Conservation (phyloP, 2,888 invertebrate genomes). For the Agrochola lychnidis region DNA sequence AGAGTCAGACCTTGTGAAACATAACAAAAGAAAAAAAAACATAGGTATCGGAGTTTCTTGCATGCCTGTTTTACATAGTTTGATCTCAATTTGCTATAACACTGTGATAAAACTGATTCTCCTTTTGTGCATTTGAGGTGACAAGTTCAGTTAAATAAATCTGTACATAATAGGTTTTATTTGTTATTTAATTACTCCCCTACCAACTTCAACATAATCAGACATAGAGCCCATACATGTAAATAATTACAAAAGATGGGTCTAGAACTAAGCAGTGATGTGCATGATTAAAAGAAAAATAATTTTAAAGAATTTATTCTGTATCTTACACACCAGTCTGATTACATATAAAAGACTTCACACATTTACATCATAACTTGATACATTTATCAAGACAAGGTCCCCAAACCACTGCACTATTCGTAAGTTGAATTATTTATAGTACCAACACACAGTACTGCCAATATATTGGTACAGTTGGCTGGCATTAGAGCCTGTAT, state of each 20-base stretch:
- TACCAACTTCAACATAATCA: background rate
- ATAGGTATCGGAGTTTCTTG: background rate
- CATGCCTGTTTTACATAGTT: background rate
- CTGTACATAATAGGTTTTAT: constrained; percentile 22
- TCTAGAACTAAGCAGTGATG: background rate
- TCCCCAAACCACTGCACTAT: background rate
- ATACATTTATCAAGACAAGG: constrained; percentile 15
- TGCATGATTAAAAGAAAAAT: constrained; percentile 12
- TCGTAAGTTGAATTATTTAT: background rate
- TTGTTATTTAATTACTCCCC: constrained; percentile 21
- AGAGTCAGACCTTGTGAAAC: background rate
- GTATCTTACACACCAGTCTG: constrained; percentile 32
- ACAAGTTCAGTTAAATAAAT: constrained; percentile 47
- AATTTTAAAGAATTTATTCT: constrained; percentile 53
- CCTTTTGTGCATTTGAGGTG: constrained; percentile 17
- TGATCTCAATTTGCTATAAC: constrained; percentile 21
- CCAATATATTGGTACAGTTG: background rate
- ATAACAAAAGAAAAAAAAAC: background rate
- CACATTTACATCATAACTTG: constrained; percentile 29
- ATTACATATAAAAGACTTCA: constrained; percentile 37
- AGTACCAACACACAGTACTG: background rate
- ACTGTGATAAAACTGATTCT: background rate
- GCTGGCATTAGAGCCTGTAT: background rate
- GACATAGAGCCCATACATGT: background rate
- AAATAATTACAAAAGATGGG: background rate